Conservation (phyloP, 2,888 invertebrate genomes). For the Drosophila meridionalis region DNA sequence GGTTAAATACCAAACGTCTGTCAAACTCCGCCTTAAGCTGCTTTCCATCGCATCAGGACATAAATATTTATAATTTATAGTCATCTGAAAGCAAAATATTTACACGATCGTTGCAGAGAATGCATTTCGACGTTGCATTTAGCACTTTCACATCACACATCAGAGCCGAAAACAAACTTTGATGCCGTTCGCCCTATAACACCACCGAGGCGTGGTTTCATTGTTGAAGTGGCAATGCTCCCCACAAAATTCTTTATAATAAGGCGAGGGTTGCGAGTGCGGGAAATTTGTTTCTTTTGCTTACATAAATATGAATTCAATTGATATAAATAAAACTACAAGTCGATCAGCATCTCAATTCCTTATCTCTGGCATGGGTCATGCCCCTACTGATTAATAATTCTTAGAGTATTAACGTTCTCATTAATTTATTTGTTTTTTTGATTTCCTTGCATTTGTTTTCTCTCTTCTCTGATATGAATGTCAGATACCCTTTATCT, state of each 20-base stretch:
- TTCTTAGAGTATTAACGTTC: slow-evolving; percentile 27
- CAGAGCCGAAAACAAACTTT: slow-evolving; percentile 10
- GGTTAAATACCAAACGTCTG: not conserved
- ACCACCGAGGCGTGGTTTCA: not conserved
- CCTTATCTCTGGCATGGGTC: slow-evolving; percentile 28
- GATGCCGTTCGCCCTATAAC: slow-evolving; percentile 31
- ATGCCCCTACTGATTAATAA: slow-evolving; percentile 43
- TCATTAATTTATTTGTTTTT: slow-evolving; percentile 11
- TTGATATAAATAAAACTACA: slow-evolving; percentile 9
- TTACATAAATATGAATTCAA: slow-evolving; percentile 24
- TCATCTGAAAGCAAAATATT: slow-evolving; percentile 60
- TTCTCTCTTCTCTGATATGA: not conserved
- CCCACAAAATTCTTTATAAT: slow-evolving; percentile 60
- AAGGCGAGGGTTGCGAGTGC: not conserved
- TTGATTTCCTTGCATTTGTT: not conserved
- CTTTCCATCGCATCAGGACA: slow-evolving; percentile 28
- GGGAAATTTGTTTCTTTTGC: not conserved
- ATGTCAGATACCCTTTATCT: not conserved
- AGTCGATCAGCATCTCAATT: not conserved
- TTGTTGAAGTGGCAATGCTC: slow-evolving; percentile 13
- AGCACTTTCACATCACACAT: slow-evolving; percentile 14
- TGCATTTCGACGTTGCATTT: slow-evolving; percentile 21
- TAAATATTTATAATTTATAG: slow-evolving; percentile 69
- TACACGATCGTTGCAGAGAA: slow-evolving; percentile 42
- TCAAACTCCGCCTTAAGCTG: slow-evolving; percentile 5